Evolutionary conservation across 2,888 invertebrate genomes (phyloP).

Genomic region (Eupithecia subumbrata): DNA sequence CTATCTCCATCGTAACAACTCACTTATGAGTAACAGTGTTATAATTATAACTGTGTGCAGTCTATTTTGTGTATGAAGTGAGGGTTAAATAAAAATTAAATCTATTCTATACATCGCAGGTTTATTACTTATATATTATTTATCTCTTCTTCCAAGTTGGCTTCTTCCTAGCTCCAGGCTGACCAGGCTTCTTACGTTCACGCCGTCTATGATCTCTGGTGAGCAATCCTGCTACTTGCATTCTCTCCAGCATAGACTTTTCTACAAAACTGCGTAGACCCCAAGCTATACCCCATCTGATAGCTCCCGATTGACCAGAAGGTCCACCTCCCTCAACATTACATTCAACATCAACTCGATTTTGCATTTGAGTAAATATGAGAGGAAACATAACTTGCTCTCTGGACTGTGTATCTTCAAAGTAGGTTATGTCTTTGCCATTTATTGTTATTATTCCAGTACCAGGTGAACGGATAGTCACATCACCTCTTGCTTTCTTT

Average conservation of each 20-base stretch:
- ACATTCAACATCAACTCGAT: conserved; percentile 93
- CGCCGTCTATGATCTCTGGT: conserved; percentile 90
- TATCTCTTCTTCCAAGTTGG: conserved; percentile 97
- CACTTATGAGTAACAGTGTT: not conserved
- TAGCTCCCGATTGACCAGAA: conserved; percentile 93
- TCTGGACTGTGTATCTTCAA: conserved; percentile 87
- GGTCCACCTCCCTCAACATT: conserved; percentile 89
- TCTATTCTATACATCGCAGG: not conserved
- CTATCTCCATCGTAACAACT: not conserved
- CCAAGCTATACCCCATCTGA: conserved; percentile 94
- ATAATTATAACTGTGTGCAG: not conserved
- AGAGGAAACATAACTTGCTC: conserved; percentile 95
- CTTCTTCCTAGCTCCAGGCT: conserved; percentile 94
- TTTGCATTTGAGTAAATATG: conserved; percentile 89
- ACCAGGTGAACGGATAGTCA: conserved; percentile 92
- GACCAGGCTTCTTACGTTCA: conserved; percentile 97
- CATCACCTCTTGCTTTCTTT: conserved; percentile 89
- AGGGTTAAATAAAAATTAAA: conserved; percentile 3
- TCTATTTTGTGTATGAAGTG: not conserved
- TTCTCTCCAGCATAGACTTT: conserved; percentile 88
- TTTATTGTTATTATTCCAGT: conserved; percentile 93
- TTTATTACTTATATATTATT: conserved; percentile 35
- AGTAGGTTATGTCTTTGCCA: conserved; percentile 90
- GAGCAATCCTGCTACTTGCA: conserved; percentile 95
- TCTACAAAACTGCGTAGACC: conserved; percentile 93